Conservation (phyloP, 2,888 invertebrate species). For the Pterostichus madidus region DNA sequence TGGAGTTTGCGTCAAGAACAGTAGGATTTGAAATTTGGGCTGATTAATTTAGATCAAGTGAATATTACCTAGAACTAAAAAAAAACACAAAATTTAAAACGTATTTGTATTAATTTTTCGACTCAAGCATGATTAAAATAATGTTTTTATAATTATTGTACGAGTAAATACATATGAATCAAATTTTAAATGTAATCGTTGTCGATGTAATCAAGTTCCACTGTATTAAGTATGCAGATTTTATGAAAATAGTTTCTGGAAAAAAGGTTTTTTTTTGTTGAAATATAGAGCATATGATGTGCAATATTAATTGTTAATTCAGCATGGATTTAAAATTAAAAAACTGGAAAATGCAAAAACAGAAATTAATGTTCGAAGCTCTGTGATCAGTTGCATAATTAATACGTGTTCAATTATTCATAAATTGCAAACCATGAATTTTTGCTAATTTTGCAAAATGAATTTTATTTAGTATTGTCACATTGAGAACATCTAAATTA, state of each 20-base stretch:
- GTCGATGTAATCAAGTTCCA: too few species aligned
- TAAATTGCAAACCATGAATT: conserved; percentile 36
- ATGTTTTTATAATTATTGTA: too few species aligned
- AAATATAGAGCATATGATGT: background rate
- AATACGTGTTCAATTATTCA: conserved; percentile 44
- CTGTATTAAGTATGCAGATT: too few species aligned
- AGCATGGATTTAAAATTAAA: conserved; percentile 39
- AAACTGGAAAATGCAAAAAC: conserved; percentile 22
- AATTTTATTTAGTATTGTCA: conserved; percentile 26
- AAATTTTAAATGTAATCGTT: background rate
- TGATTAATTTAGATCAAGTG: too few species aligned
- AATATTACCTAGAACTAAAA: too few species aligned
- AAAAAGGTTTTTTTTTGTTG: background rate
- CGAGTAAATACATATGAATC: too few species aligned
- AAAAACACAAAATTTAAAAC: too few species aligned
- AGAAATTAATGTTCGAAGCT: conserved; percentile 36
- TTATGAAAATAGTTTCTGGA: background rate
- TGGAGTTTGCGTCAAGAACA: too few species aligned
- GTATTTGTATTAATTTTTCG: too few species aligned
- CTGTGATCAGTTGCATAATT: conserved; percentile 36
- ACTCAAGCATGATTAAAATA: too few species aligned
- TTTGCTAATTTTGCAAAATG: conserved; percentile 39
- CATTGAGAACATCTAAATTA: conserved; percentile 25
- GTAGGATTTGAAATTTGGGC: too few species aligned
- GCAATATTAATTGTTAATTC: conserved; percentile 34